phyloP scores from a whole-genome alignment of 2,888 invertebrate species.

The Agriopis marginaria region DNA sequence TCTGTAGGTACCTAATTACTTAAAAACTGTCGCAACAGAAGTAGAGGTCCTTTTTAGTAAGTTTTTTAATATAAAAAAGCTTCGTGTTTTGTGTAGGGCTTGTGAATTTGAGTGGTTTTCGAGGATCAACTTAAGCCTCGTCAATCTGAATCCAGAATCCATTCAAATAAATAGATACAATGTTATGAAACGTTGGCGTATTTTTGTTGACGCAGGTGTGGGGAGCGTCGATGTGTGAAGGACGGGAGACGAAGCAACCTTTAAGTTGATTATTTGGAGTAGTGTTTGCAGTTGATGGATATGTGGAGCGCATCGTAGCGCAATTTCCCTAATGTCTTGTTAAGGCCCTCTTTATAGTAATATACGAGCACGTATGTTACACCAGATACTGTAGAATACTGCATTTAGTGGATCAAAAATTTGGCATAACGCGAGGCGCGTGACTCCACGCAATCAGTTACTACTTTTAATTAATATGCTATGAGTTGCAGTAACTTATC shows the following conservation, averaged over 20 bases:
- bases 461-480: too few species aligned
- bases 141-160: conserved; percentile 12
- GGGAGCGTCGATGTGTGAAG: conserved; percentile 5
- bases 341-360: too few species aligned
- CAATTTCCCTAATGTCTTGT: too few species aligned
- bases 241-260: conserved; percentile 7
- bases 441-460: too few species aligned
- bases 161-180: conserved; percentile 17
- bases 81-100: background rate
- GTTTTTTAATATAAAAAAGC: background rate
- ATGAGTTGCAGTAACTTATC: too few species aligned
- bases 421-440: too few species aligned
- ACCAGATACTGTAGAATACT: too few species aligned
- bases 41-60: background rate
- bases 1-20: background rate
- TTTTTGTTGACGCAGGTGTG: conserved; percentile 19
- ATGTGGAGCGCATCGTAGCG: background rate
- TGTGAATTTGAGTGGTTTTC: conserved; percentile 16
- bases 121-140: conserved; percentile 15
- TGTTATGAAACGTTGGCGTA: conserved; percentile 12
- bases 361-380: too few species aligned
- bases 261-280: conserved; percentile 9
- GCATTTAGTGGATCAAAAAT: too few species aligned
- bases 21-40: background rate
- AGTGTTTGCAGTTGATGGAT: background rate